Percentiles rank a stretch among this genome's conserved stretches.
Evolutionary conservation across 2,888 invertebrate genomes (phyloP).

Genomic region (Drosophila anomalata): DNA sequence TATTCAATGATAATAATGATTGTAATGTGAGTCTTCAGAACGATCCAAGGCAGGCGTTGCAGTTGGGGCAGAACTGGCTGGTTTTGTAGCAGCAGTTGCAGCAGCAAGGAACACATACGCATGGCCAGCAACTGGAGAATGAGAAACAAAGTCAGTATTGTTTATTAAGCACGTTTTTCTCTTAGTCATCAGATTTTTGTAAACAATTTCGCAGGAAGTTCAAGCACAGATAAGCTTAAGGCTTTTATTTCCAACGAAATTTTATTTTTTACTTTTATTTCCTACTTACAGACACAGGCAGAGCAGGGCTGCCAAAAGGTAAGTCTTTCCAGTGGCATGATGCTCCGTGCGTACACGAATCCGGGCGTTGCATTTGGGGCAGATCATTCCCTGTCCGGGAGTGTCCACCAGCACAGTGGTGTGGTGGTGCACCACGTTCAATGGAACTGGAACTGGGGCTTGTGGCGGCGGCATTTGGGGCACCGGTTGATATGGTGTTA

Average conservation of each 20-base stretch:
- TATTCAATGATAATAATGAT: neutral
- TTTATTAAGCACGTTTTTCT: conserved; percentile 5
- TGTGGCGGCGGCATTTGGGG: neutral
- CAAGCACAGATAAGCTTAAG: neutral
- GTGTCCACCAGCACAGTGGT: conserved; percentile 33
- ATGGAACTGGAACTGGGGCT: neutral
- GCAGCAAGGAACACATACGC: conserved; percentile 58
- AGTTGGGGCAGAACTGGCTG: conserved; percentile 62
- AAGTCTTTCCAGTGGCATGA: conserved; percentile 57
- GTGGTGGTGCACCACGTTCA: conserved; percentile 28
- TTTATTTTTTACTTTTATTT: neutral
- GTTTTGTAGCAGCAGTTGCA: conserved; percentile 61
- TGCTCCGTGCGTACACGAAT: conserved; percentile 36
- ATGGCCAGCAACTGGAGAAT: conserved; percentile 57
- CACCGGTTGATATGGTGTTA: neutral
- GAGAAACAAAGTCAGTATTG: neutral
- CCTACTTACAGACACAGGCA: conserved; percentile 53
- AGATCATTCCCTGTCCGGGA: conserved; percentile 40
- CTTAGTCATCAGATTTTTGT: conserved; percentile 16
- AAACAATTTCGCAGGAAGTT: neutral
- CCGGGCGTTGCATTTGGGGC: conserved; percentile 51
- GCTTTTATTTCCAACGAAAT: neutral
- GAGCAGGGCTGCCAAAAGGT: conserved; percentile 42
- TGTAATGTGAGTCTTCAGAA: conserved; percentile 37
- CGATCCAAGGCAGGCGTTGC: conserved; percentile 50